Evolutionary conservation across 1,140 invertebrate genomes (phyloP), one percentile per base, ranked within the genome.

Genomic region (Formica selysi): DNA sequence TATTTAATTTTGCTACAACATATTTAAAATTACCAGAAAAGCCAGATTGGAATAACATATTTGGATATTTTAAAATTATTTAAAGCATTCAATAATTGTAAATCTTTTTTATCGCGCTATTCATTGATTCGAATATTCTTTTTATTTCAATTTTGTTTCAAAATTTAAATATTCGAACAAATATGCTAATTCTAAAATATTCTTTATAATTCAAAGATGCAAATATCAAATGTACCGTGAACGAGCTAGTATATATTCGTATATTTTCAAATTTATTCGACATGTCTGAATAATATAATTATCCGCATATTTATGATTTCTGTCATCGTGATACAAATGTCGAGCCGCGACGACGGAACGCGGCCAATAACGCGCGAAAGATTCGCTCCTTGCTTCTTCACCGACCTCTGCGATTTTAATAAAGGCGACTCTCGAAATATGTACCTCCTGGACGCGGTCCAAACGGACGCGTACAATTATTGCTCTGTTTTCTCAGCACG

Each of bases 371-470:
- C 71, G 81, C 32, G 19, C 29, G 70, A n/a, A 76, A 26, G 59
- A 85, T 76, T 38, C 57, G 44, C 4, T 26, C 59, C 41, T 29
- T 16, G 62, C 13, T 32, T 44, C 29, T 26, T n/a, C 29, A 2
- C 29, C 44, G 11, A 26, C 7, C 73, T 26, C 32, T 41, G 19
- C 59, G 38, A 48, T 71, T 83, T 73, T 83, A 81, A 83, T 86
- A 73, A 86, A 86, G 16, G 38, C 48, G 59, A 74, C 44, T 86
- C 84, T 86, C 81, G 64, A 87, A 87, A 87, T 87, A 78, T 71
- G 71, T 41, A 36, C 59, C 36, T 79, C n/a, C 29, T 79, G 54
- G 76, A 81, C 57, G 29, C 67, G 61, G 59, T 88, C 84, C 74
- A 88, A 86, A 29, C 67, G 74, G 32, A 79, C 32, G 38, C n/a